Evolutionary conservation across 2,888 invertebrate genomes (phyloP), one percentile per base, ranked within the genome.

Genomic region (Pollenia amentaria): DNA sequence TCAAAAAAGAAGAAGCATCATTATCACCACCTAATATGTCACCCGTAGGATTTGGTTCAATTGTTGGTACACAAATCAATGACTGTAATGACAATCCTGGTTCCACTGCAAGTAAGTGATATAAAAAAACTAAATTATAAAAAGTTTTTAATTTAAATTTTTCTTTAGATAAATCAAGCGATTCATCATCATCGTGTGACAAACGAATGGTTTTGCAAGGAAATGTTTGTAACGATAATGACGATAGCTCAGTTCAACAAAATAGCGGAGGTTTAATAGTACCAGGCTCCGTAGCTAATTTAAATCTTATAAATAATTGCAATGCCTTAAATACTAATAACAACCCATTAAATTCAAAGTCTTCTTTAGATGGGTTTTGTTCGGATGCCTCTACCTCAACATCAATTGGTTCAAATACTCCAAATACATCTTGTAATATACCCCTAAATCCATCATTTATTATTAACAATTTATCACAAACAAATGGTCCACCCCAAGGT

Each of bases 11-110:
- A 75, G 92, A 92, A 65, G 87, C 87, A 9, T 88, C 76, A 40
- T 46, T 90, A 42, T 91, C 92, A n/a, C 87, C 90, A 3, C 91
- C 91, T 38, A 91, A 89, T 42, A 90, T 92, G 90, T 92, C 92
- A 1, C 92, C 92, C 10, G 91, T 91, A 65, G 92, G 93, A 7
- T 92, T 92, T 87, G 91, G 91, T 14, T 89, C 92, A 4, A 89
- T 92, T 75, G 82, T 88, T 14, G 80, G 76, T 21, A n/a, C 80
- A 14, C 79, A 80, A 48, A 80, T 72, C 12, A 78, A 84, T 42
- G 91, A 91, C 60, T 70, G 83, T 14, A 51, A 21, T 38, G 84
- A 79, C 10, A 83, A 86, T 78, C 79, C 88, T 1, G 86, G 77
- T 6, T 88, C 89, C 7, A 84, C 90, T 44, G 14, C 55, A 14